phyloP scores from a whole-genome alignment of 1,140 invertebrate species.

The Atta colombica region DNA sequence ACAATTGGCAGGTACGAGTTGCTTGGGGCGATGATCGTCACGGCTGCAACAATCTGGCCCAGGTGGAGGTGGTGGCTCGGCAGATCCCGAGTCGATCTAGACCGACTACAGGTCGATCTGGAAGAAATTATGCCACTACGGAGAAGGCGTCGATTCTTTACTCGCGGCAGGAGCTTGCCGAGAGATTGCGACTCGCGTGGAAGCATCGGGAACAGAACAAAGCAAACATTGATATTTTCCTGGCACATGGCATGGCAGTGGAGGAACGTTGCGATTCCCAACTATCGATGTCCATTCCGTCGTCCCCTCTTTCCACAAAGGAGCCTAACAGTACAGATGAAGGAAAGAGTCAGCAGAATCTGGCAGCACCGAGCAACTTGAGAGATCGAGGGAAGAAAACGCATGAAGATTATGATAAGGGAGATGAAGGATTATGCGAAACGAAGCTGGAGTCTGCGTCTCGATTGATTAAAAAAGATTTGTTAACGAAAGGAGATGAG shows the following conservation, averaged over 20 bases:
- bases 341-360: not conserved
- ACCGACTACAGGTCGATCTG: constrained; percentile 68
- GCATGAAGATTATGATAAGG: not conserved
- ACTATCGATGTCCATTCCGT: constrained; percentile 69
- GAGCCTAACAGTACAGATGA: not conserved
- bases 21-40: constrained; percentile 80
- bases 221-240: constrained; percentile 87
- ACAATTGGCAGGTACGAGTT: constrained; percentile 75
- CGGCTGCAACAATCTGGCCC: constrained; percentile 63
- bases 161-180: constrained; percentile 86
- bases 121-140: constrained; percentile 45
- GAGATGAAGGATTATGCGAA: not conserved
- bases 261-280: constrained; percentile 81
- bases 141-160: constrained; percentile 87
- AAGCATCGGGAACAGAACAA: constrained; percentile 86
- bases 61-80: constrained; percentile 82
- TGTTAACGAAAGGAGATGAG: not conserved
- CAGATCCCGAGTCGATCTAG: constrained; percentile 81
- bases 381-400: not conserved
- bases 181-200: constrained; percentile 86
- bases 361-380: not conserved
- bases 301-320: constrained; percentile 25
- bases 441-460: not conserved
- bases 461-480: not conserved
- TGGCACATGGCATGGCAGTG: constrained; percentile 84